Conservation (phyloP, 2,797 vertebrate species). For the Florisuga fusca region DNA sequence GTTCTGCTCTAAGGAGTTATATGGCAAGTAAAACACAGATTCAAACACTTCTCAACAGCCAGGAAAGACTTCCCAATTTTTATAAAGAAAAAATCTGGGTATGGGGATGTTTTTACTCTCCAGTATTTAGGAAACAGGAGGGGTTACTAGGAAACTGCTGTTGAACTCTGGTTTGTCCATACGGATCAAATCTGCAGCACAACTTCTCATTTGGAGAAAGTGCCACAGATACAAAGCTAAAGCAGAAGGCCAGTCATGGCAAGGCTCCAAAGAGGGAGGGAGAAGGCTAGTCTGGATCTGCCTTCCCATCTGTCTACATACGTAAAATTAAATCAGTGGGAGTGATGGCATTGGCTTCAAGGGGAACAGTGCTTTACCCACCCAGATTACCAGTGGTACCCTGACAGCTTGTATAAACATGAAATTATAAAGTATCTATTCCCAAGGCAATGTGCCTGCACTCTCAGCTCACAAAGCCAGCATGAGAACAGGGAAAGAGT, state of each 20-base stretch:
- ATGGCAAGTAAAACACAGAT: background rate
- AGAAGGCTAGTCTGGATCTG: background rate
- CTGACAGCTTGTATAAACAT: background rate
- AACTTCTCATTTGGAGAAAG: background rate
- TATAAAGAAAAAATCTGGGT: background rate
- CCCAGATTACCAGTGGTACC: background rate
- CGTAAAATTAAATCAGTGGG: background rate
- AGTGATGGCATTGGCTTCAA: background rate
- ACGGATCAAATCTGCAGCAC: background rate
- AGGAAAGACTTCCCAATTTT: background rate
- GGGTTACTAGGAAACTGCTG: background rate
- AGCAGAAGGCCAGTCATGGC: background rate
- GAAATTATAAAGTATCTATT: background rate
- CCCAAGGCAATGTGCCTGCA: background rate
- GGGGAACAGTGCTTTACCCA: background rate
- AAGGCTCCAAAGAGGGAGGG: background rate
- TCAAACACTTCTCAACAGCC: background rate
- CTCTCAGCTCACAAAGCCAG: background rate
- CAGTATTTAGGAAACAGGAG: background rate
- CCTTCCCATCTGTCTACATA: background rate
- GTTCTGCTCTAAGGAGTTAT: background rate
- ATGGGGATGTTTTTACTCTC: background rate
- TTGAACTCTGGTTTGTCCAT: conserved; percentile 1
- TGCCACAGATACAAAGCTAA: background rate
- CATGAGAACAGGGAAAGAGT: background rate